Base-by-base conservation (phyloP, 1,140 invertebrate genomes). In the Glossosoma conforme region DNA sequence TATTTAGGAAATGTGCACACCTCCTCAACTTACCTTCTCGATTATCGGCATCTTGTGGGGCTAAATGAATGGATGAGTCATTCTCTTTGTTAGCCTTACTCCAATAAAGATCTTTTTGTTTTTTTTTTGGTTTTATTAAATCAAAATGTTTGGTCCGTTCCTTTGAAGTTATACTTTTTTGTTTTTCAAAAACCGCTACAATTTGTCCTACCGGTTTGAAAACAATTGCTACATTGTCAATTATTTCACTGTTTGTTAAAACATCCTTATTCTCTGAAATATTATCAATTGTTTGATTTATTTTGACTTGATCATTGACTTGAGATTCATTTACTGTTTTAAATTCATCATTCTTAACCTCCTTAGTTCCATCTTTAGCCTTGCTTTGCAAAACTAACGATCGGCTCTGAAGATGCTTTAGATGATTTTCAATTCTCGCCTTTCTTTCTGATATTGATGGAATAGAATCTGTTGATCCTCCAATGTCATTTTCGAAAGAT, bases 101-200 rank as follows among this genome's bases (percentile, higher is more conserved):
- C n/a, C n/a, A n/a, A n/a, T n/a, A n/a, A n/a, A n/a, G n/a, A n/a
- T n/a, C n/a, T n/a, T n/a, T n/a, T n/a, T n/a, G n/a, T n/a, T n/a
- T n/a, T n/a, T n/a, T n/a, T n/a, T n/a, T n/a, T n/a, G n/a, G n/a
- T n/a, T n/a, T n/a, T n/a, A n/a, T n/a, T n/a, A n/a, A n/a, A n/a
- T n/a, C n/a, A n/a, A n/a, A n/a, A n/a, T n/a, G n/a, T n/a, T n/a
- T n/a, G n/a, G n/a, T n/a, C n/a, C n/a, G n/a, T n/a, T n/a, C n/a
- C n/a, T n/a, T n/a, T n/a, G n/a, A n/a, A n/a, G n/a, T n/a, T n/a
- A n/a, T n/a, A n/a, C n/a, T n/a, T n/a, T n/a, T n/a, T n/a, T n/a
- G n/a, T n/a, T 52, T 54, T 54, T 58, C 52, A 44, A 58, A 58
- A 6, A 33, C 47, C 24, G 56, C 56, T 8, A 58, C 47, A 35